phyloP scores from a whole-genome alignment of 1,140 invertebrate genomes.

The Danaus plexippus region DNA sequence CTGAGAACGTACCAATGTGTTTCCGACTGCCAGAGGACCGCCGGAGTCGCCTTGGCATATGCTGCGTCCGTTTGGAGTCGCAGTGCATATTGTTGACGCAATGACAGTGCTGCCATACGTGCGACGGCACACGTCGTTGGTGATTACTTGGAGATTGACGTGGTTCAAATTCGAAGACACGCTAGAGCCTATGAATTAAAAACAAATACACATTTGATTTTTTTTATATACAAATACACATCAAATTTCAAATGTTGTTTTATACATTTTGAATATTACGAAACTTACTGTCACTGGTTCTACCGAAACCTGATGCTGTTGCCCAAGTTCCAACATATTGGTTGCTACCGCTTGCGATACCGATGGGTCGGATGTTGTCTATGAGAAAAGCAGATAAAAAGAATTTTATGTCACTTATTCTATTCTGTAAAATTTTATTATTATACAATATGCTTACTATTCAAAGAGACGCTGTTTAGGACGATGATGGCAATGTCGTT shows the following conservation, averaged over 20 bases:
- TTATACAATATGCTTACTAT: conserved; percentile 3
- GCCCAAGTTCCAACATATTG: conserved; percentile 16
- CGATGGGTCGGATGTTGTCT: conserved; percentile 19
- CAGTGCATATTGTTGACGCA: conserved; percentile 19
- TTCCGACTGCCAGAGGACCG: conserved; percentile 11
- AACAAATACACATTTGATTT: no score
- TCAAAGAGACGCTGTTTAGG: conserved; percentile 4
- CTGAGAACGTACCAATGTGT: conserved; percentile 10
- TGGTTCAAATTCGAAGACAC: conserved; percentile 6
- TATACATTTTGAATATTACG: no score
- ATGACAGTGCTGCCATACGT: conserved; percentile 14
- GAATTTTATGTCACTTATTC: no score
- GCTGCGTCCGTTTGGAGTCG: conserved; percentile 16
- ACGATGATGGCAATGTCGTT: conserved; percentile 18
- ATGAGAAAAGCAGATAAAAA: neutral
- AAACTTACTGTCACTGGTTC: conserved; percentile 23
- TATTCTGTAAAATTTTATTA: no score
- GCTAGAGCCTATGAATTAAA: no score
- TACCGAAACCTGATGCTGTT: conserved; percentile 20
- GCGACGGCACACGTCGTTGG: conserved; percentile 17
- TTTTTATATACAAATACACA: no score
- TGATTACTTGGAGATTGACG: conserved; percentile 20
- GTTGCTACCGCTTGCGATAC: conserved; percentile 15
- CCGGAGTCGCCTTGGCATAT: conserved; percentile 22
- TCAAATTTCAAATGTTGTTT: no score